Base-by-base conservation (phyloP, 2,797 vertebrate species). In the Pelochelys cantorii region DNA sequence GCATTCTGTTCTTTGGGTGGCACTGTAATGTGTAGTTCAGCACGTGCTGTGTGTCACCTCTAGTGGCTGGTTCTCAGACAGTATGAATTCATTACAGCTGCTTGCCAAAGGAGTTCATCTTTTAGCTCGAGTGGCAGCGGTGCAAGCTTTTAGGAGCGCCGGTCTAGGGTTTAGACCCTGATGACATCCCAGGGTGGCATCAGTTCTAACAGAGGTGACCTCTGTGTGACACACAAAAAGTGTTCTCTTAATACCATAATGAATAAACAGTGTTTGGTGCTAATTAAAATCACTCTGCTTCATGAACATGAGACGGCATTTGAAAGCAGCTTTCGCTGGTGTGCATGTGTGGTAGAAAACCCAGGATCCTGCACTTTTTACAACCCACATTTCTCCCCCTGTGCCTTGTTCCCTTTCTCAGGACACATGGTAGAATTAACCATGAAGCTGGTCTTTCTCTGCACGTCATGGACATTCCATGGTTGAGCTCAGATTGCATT, bases 171-270 rank as follows among this genome's bases (percentile, higher is more conserved):
- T 85, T 4, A 4, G 77, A 29, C n/a, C 55, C 65, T 7, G 1
- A 0, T 22, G 5, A 82, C 56, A 2, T 34, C 11, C 0, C 11
- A 0, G 5, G 0, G 17, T 37, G 52, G 5, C 81, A 0, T 0
- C 0, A n/a, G 13, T 48, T 79, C 84, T 5, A 22, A 42, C 23
- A 14, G 27, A 0, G 8, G 14, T n/a, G 65, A 34, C 65, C 56
- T 77, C 0, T 0, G 5, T 0, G 0, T 60, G 81, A 22, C 1
- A 0, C 0, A 0, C 48, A 18, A 27, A 6, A 37, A 31, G 57
- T 11, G 3, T 5, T 10, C 22, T 42, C 37, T 74, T 6, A 22
- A 54, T 8, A 71, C 34, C 10, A 1, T 20, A 23, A 20, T 1
- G 1, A 82, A 37, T 10, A 4, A 87, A 79, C 1, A 53, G 15